A percentile compares a stretch with the other conserved stretches of the same genome.
These are phyloP conservation scores for Pterocles burchelli DNA, from an alignment of 2,113 vertebrate species.

Conservation along the genomic window DNA sequence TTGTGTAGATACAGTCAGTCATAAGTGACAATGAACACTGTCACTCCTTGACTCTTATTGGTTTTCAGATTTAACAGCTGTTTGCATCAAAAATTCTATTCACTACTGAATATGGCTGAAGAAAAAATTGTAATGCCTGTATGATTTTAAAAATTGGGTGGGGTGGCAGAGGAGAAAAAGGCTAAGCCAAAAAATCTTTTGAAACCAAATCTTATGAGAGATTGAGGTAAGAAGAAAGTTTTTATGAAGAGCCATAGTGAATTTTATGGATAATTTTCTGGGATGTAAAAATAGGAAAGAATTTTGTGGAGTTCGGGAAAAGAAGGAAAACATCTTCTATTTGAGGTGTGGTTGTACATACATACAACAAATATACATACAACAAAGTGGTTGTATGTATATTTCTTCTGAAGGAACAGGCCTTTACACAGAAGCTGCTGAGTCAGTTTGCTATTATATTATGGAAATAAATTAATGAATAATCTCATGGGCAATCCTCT, in stretches of 20 bases:
- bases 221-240: not conserved
- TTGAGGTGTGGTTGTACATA: not conserved
- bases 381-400: not conserved
- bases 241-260: not conserved
- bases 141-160: not conserved
- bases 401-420: not conserved
- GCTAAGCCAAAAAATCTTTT: not conserved
- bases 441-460: not conserved
- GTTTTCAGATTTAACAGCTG: not conserved
- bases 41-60: not conserved
- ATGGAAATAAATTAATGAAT: not conserved
- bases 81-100: not conserved
- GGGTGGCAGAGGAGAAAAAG: no score
- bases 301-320: not conserved
- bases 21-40: not conserved
- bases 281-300: not conserved
- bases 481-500: fast-evolving
- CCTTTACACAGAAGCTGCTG: not conserved
- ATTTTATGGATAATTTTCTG: not conserved
- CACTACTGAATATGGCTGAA: not conserved
- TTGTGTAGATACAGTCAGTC: not conserved
- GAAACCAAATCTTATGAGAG: not conserved
- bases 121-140: not conserved
- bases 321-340: not conserved
- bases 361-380: no score